Evolutionary conservation across 1,140 invertebrate species (phyloP).

Genomic region (Pogonomyrmex barbatus): DNA sequence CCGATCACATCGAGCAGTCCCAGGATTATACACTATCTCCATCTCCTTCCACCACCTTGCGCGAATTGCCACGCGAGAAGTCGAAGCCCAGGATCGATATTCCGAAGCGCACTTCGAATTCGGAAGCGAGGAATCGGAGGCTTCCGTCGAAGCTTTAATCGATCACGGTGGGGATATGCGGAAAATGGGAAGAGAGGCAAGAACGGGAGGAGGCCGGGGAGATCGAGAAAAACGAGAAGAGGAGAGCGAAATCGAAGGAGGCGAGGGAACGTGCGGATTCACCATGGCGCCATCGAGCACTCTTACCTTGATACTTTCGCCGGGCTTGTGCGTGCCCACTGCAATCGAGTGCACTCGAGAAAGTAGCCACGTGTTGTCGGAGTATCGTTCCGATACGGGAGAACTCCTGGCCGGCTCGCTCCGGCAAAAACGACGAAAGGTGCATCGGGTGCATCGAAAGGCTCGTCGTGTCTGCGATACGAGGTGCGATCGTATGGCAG

Average conservation of each 20-base stretch:
- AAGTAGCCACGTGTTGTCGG: slow-evolving; percentile 55
- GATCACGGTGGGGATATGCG: slow-evolving; percentile 18
- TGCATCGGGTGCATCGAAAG: not conserved
- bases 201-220: not conserved
- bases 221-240: not conserved
- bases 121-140: not conserved
- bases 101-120: slow-evolving; percentile 29
- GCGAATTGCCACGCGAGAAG: slow-evolving; percentile 5
- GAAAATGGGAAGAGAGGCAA: not conserved
- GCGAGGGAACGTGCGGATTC: slow-evolving; percentile 29
- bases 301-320: slow-evolving; percentile 52
- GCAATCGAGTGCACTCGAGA: slow-evolving; percentile 66
- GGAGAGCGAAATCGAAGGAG: slow-evolving; percentile 9
- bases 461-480: too few relatives aligned
- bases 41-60: not conserved
- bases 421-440: slow-evolving; percentile 1
- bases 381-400: slow-evolving; percentile 33
- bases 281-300: slow-evolving; percentile 42
- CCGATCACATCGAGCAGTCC: slow-evolving; percentile 21
- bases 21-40: slow-evolving; percentile 1
- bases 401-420: not conserved
- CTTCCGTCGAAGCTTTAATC: slow-evolving; percentile 41
- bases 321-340: slow-evolving; percentile 35
- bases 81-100: slow-evolving; percentile 28
- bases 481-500: not conserved